phyloP scores from a whole-genome alignment of 2,888 invertebrate genomes.

The Caenorhabditis afra region DNA sequence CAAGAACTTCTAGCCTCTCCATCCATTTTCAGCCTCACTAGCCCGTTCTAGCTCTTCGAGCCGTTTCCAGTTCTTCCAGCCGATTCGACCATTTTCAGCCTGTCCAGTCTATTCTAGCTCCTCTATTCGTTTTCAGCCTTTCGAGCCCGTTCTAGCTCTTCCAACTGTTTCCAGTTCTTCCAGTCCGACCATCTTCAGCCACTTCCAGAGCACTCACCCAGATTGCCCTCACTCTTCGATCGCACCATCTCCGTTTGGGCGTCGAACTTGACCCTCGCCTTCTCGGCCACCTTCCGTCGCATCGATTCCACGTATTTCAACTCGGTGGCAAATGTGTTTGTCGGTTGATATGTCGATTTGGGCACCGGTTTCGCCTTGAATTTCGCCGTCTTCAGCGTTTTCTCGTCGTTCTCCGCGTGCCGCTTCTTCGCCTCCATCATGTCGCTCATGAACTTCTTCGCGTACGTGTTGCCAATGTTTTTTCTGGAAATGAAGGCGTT shows the following conservation, averaged over 20 bases:
- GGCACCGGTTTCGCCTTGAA: conserved; percentile 67
- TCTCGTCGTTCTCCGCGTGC: conserved; percentile 13
- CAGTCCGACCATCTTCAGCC: too few species aligned
- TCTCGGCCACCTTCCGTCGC: conserved; percentile 48
- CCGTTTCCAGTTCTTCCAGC: too few species aligned
- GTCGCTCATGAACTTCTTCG: conserved; percentile 50
- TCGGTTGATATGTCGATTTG: conserved; percentile 58
- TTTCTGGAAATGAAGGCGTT: conserved; percentile 29
- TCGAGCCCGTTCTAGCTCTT: not conserved
- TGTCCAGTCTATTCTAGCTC: too few species aligned
- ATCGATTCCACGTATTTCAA: conserved; percentile 57
- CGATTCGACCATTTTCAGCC: too few species aligned
- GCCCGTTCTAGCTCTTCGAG: too few species aligned
- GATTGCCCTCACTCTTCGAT: conserved; percentile 56
- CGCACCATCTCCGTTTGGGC: conserved; percentile 44
- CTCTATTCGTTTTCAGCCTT: too few species aligned
- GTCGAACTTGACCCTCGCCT: conserved; percentile 49
- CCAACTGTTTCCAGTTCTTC: not conserved
- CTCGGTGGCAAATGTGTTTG: conserved; percentile 58
- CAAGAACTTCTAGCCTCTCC: too few species aligned
- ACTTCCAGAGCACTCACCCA: conserved; percentile 28
- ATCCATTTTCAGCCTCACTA: too few species aligned
- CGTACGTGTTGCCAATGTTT: conserved; percentile 49
- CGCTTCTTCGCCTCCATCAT: conserved; percentile 46
- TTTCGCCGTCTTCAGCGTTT: conserved; percentile 16